Evolutionary conservation across 2,113 vertebrate species (phyloP), one percentile per base, ranked within the genome.

Genomic region (Ivindomyrus marchei): DNA sequence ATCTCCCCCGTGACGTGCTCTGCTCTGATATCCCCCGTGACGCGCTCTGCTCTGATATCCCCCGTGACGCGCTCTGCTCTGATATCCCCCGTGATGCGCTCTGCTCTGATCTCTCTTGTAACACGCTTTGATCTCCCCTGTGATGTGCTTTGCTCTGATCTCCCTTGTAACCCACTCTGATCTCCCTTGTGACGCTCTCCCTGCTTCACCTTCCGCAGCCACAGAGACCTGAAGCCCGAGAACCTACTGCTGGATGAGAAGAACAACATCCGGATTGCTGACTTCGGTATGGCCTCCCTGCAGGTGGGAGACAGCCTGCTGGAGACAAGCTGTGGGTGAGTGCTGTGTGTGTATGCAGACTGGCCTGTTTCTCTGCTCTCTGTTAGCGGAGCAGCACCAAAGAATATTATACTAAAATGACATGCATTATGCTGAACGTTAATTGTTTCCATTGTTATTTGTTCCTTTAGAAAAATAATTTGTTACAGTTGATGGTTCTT

Each of bases 301-400:
- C 97, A 98, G 96, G 97, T 98, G 94, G 97, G 97, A 92, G 97
- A 98, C 94, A 98, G 97, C 93, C 96, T 98, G 92, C 95, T 98
- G 92, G 97, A 98, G 95, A 98, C 97, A 91, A 98, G 97, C 94
- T 98, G 97, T 92, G 97, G 97, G 97, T 98, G 93, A 97, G 97
- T 95, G 91, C 47, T 31, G 88, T 85, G 39, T 90, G 88, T 45
- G 80, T 90, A 24, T 53, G 50, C 31, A 21, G 24, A 8, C 77
- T 62, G 31, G 47, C 24, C 36, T 88, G 53, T 89, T 58, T 85
- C 15, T 74, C 74, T 27, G 13, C 36, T 80, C 74, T 80, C 74
- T 66, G 36, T 88, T 39, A 74, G 45, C 45, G 8, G 46, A 15
- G 3, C 74, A 74, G 84, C 21, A 0, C 9, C 47, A 17, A n/a